Evolutionary conservation across 1,140 invertebrate species (phyloP), one percentile per base, ranked within the genome.

Genomic region (Drosophila nannoptera): DNA sequence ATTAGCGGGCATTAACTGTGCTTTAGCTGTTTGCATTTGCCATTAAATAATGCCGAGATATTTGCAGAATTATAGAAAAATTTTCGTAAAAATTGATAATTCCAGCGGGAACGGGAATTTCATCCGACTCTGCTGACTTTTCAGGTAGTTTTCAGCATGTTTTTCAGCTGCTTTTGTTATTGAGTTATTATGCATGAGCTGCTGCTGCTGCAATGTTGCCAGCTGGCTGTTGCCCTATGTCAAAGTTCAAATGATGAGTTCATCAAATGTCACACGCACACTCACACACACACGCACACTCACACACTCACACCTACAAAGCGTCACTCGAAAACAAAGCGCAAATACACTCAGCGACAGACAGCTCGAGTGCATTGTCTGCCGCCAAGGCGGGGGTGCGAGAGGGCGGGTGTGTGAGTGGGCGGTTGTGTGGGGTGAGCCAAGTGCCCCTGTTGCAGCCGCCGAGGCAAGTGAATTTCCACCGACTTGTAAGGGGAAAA

Each of bases 221-320:
- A 22, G 22, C 22, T 22, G 22, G 22, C 11, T 32, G 54, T 12
- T 32, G 31, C 42, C 33, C 50, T 56, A 71, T 75, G 78, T 82
- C 76, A 83, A 78, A 83, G 80, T 83, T 83, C 80, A 83, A 83
- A 69, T 76, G 69, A 84, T 83, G 80, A 84, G 80, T 83, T 83
- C 80, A 83, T 78, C 69, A 77, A 71, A 78, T 73, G 75, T 73
- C 71, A 66, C 67, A 56, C 38, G 33, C 63, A 49, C 65, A 70
- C 22, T 22, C 22, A 22, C 22, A 22, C 22, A 2, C 22, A 22
- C 22, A 22, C 22, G 3, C 22, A 22, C 22, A 22, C 22, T 22
- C 22, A 22, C 22, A 22, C 22, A 22, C 22, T 22, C 22, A 22
- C 3, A 22, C 22, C 22, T 22, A 22, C 62, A 78, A 72, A 78